These are phyloP conservation scores for Agelas oroides DNA, from an alignment of 37 sponge, comb jelly and placozoan species.

Conservation along the genomic window DNA sequence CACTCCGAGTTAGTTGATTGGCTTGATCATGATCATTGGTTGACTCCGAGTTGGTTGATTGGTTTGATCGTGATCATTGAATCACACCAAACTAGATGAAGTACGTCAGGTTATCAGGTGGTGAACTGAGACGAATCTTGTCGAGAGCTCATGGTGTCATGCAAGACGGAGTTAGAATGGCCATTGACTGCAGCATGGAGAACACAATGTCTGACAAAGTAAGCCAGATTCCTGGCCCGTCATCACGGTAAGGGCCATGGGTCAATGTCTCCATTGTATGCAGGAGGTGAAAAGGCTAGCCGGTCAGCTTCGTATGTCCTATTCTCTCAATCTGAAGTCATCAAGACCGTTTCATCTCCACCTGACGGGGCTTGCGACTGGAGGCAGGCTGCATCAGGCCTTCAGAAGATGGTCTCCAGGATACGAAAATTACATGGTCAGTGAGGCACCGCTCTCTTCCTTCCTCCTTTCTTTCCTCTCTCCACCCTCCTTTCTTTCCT, in stretches of 20 bases:
- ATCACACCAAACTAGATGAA: no score
- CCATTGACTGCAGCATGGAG: conserved; percentile 23
- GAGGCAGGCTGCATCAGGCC: conserved; percentile 1
- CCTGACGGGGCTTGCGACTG: conserved; percentile 12
- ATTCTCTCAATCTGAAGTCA: conserved; percentile 2
- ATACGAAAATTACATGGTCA: conserved; percentile 3
- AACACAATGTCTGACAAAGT: conserved; percentile 13
- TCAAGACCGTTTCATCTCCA: conserved; percentile 9
- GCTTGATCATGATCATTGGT: no score
- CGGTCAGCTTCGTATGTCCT: not conserved
- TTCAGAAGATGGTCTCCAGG: not conserved
- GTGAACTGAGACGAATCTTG: no score
- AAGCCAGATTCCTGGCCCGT: no score
- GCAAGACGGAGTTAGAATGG: not conserved
- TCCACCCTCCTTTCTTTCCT: no score
- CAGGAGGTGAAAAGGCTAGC: conserved; percentile 15
- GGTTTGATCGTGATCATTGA: no score
- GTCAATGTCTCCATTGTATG: no score
- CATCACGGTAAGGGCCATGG: no score
- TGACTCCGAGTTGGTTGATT: no score
- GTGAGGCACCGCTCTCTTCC: not conserved
- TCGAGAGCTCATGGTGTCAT: not conserved
- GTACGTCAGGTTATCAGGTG: no score
- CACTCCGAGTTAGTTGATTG: no score
- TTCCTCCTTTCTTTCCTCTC: not conserved